Conservation (phyloP, 2,113 vertebrate genomes). For the Promerops cafer region DNA sequence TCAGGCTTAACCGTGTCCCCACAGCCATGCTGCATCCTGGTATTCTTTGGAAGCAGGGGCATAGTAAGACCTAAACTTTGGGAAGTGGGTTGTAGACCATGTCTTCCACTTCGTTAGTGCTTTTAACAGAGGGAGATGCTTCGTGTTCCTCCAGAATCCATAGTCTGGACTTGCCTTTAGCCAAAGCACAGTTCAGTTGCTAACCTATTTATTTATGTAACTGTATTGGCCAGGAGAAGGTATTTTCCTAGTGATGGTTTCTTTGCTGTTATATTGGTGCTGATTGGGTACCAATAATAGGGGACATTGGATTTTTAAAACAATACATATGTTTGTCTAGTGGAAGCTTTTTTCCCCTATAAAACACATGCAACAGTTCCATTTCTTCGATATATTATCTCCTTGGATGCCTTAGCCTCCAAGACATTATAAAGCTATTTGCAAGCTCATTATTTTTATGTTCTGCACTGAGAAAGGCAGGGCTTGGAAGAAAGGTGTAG, state of each 20-base stretch:
- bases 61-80: background rate
- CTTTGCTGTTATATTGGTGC: background rate
- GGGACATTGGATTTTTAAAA: background rate
- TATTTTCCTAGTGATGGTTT: background rate
- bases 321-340: background rate
- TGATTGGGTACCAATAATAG: background rate
- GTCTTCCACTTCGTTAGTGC: background rate
- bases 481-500: background rate
- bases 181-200: background rate
- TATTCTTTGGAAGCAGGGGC: background rate
- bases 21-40: background rate
- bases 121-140: background rate
- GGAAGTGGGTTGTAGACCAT: accelerated
- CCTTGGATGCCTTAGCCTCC: background rate
- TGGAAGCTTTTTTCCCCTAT: background rate
- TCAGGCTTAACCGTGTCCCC: background rate
- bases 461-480: background rate
- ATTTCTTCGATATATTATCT: background rate
- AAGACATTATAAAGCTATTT: background rate
- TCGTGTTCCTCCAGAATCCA: background rate
- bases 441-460: background rate
- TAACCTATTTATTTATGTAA: background rate
- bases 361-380: background rate
- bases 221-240: background rate
- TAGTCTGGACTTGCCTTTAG: background rate